Evolutionary conservation across 2,888 invertebrate species (phyloP), one percentile per base, ranked within the genome.

Genomic region (Caenorhabditis sp.): DNA sequence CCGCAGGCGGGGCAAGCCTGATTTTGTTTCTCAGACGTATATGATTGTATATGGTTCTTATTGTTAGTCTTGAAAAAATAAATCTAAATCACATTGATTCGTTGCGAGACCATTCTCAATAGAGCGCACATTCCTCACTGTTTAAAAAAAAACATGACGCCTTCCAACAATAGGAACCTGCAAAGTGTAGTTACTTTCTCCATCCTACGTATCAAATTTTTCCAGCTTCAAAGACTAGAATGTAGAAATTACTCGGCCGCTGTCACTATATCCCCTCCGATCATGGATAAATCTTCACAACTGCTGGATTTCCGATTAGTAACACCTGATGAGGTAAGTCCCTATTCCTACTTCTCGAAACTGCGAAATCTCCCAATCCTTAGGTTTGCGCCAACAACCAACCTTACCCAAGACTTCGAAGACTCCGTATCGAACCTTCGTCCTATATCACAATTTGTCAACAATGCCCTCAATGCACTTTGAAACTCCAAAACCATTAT

Each of bases 381-480:
- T 56, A 73, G 73, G 8, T 73, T 8, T 73, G 73, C 23, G 25
- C 59, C 8, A 69, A 52, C 26, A 65, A 63, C 14, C 31, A 66
- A 23, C 65, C 54, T 10, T 21, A 66, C 2, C 68, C 68, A 20
- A 73, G 69, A 36, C 66, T 73, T 38, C 61, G 66, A n/a, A 63
- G 63, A 31, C 12, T 73, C 20, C 68, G 63, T 14, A 63, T 73
- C 43, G 66, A 31, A 14, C 53, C 57, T 1, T 54, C 73, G 23
- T 69, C 69, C 14, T 73, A 69, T 31, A 43, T 73, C 7, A 67
- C 73, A 12, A 61, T 60, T 14, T 73, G 73, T 59, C 66, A 73
- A 17, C 62, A 73, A 61, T 73, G 73, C 63, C 73, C 73, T 8
- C 73, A 73, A 66, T 73, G 25, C 58, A 67, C 63, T 64, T 52